Conservation (phyloP, 2,113 vertebrate genomes). For the Planiliza haematocheilus region DNA sequence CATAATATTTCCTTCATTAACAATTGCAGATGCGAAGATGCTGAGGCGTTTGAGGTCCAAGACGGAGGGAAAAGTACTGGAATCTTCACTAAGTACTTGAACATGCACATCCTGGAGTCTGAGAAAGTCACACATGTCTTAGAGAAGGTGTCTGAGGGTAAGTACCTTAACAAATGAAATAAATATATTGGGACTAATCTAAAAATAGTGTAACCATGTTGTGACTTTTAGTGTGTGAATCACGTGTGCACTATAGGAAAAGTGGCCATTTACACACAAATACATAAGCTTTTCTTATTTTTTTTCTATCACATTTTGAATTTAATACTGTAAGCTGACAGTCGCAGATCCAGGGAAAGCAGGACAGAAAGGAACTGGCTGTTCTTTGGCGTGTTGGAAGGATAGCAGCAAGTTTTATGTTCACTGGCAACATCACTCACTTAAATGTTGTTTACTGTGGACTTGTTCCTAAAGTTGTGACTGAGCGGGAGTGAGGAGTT, state of each 20-base stretch:
- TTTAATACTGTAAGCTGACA: neutral
- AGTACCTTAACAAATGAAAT: slow-evolving; percentile 21
- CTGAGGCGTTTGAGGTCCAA: slow-evolving; percentile 90
- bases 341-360: slow-evolving; percentile 21
- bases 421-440: neutral
- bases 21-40: slow-evolving; percentile 87
- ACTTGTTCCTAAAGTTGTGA: slow-evolving; percentile 15
- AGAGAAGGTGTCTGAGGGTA: slow-evolving; percentile 90
- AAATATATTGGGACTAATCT: neutral
- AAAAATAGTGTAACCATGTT: too few relatives aligned
- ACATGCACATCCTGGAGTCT: slow-evolving; percentile 86
- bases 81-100: slow-evolving; percentile 92
- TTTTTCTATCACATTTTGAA: too few relatives aligned
- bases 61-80: slow-evolving; percentile 89
- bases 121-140: slow-evolving; percentile 89
- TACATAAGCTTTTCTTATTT: too few relatives aligned
- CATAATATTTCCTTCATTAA: neutral
- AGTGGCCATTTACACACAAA: too few relatives aligned
- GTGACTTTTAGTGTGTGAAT: too few relatives aligned
- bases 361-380: slow-evolving; percentile 15
- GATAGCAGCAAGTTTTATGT: slow-evolving; percentile 33
- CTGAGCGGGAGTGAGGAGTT: neutral
- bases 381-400: slow-evolving; percentile 11
- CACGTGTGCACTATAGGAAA: too few relatives aligned
- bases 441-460: slow-evolving; percentile 49